These are phyloP conservation scores for Potorous gilbertii DNA, from an alignment of 2,797 vertebrate species.

Conservation along the genomic window DNA sequence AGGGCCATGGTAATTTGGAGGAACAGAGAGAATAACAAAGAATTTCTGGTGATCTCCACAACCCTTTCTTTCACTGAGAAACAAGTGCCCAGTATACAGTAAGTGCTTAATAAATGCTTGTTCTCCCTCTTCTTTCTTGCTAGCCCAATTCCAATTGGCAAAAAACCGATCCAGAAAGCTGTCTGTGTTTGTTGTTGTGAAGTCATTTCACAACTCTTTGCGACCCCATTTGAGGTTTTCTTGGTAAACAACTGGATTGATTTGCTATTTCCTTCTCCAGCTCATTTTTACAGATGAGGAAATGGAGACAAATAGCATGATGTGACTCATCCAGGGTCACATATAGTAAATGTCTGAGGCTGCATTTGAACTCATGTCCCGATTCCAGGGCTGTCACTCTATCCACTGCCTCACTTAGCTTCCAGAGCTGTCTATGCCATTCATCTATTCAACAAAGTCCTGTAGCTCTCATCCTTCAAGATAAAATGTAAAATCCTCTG, in stretches of 20 bases:
- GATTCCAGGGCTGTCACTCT: not conserved
- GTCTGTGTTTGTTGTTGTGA: not conserved
- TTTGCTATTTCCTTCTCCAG: not conserved
- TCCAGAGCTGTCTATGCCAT: too few relatives aligned
- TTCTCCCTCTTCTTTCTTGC: not conserved
- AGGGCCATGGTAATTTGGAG: not conserved
- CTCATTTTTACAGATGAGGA: not conserved
- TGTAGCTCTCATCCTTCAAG: too few relatives aligned
- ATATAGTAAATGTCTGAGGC: not conserved
- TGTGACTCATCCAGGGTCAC: not conserved
- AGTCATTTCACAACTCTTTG: too few relatives aligned
- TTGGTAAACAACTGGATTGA: not conserved
- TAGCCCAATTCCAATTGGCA: not conserved
- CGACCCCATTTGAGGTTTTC: not conserved
- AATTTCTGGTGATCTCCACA: not conserved
- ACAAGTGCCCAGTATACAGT: not conserved
- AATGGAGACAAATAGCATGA: not conserved
- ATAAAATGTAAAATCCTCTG: too few relatives aligned
- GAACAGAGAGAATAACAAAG: not conserved
- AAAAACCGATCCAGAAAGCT: not conserved
- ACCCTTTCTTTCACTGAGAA: not conserved
- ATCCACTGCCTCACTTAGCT: too few relatives aligned
- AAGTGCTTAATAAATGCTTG: not conserved
- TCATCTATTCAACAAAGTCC: too few relatives aligned
- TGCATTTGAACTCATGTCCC: not conserved